Base-by-base conservation (phyloP, 1,140 invertebrate genomes). In the Diorhabda elongata region DNA sequence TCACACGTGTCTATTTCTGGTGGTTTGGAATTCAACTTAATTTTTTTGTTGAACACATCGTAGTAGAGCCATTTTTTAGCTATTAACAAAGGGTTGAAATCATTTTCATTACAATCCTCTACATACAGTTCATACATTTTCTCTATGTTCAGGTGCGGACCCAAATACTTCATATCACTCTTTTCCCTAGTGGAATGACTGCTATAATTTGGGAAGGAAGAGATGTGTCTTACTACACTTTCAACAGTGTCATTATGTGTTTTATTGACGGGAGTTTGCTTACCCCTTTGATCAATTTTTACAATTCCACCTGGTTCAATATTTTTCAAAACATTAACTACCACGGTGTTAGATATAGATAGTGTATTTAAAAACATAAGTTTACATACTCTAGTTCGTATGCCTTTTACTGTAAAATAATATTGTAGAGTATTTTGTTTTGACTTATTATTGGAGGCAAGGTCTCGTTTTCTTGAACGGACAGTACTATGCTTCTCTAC, bases 381-480 rank as follows among this genome's bases (percentile, higher is more conserved):
- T 44, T 63, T 63, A 63, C 61, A 63, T 44, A 63, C 61, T 44
- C 43, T 44, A 63, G 43, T 44, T 63, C 9, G 61, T 63, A 44
- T 42, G 4, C 43, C 43, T 44, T 63, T 63, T 45, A 62, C 61
- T 62, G 61, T 62, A 62, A 62, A 62, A 62, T 62, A 44, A 44
- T 62, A 62, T 43, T 43, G 11, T 62, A 62, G 61, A 62, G 61
- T 43, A 62, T 62, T 43, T 43, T 62, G 41, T 62, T 62, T 62
- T 43, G 61, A 62, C 42, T n/a, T n/a, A n/a, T 62, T 62, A 62
- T 62, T 62, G 41, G 61, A 62, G 61, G 59, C 9, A 61, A 61
- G 52, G 52, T 56, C n/a, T 61, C 59, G 26, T 61, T 61, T 61
- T 61, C 59, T 61, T 61, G 59, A 61, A 61, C 59, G 59, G 59